Evolutionary conservation across 2,888 invertebrate species (phyloP), one percentile per base, ranked within the genome.

Genomic region (Thumatha senex): DNA sequence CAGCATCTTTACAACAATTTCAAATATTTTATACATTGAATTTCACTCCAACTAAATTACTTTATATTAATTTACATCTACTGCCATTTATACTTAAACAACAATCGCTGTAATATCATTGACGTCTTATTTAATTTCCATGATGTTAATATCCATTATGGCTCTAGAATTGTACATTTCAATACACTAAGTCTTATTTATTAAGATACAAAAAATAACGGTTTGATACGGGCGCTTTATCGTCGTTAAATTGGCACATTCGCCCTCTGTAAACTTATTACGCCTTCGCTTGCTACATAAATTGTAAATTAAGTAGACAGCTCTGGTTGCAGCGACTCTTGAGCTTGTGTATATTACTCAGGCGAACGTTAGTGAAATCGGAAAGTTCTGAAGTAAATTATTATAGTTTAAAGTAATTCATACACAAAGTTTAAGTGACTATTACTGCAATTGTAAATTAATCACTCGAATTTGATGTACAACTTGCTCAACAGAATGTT

Each of bases 211-310:
- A 12, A 12, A 30, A 9, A 5, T 35, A 10, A 35, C 15, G 10
- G 11, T 18, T 0, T 13, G 15, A 40, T 39, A 8, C 33, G 12
- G 10, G 18, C 9, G 33, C 40, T 15, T 38, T 12, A 42, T 31
- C 11, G 13, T 44, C 40, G 30, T 40, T 48, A 50, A n/a, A 56
- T 53, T 33, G 54, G 36, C 39, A 14, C 50, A 12, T 52, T 46
- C 31, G 48, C 57, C 67, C 40, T 49, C 36, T n/a, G 40, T 67
- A 67, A 66, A 63, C 56, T 49, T 50, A 57, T 67, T 63, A 67
- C 49, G 24, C 40, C 36, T 54, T 51, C 46, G 14, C 54, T 50
- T 43, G 43, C 49, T 49, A 51, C 46, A 47, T 42, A 54, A 48
- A 63, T 54, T 40, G 48, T 41, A 52, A 63, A 53, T 57, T 59